Base-by-base conservation (phyloP, 2,888 invertebrate species). In the Morinoia aosen region DNA sequence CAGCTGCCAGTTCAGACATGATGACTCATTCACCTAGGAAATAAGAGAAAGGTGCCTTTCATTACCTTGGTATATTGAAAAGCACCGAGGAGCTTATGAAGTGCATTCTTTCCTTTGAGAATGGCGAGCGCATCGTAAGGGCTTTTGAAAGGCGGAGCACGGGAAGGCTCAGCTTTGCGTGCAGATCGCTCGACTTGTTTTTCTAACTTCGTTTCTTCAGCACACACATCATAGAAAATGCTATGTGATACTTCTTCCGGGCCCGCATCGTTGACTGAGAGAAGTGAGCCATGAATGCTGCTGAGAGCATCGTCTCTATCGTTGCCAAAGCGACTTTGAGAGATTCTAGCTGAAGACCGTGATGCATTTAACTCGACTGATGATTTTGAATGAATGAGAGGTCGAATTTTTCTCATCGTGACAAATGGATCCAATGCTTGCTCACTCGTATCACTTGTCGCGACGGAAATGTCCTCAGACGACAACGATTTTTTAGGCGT, bases 101-200 rank as follows among this genome's bases (percentile, higher is more conserved):
- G 57, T 0, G 93, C 93, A 57, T 93, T 93, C 93, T 93, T 93
- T 57, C 48, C 93, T 33, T 48, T 93, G 33, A 48, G 93, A 93
- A 93, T 93, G 40, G 57, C 93, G n/a, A 93, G 48, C 4, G 93
- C 93, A 93, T 93, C 93, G 57, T 93, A 93, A 57, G 93, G 93
- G 57, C 93, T 93, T 57, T 93, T 93, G 57, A 93, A 93, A 93
- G 93, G 93, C 25, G 93, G 57, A 10, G 93, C 90, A 12, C 90
- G 90, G 48, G 90, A 90, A 2, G 14, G 48, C 90, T 90, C 90
- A 11, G 90, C 40, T 10, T 90, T 8, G 40, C 39, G 40, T 48
- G 12, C 90, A 39, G 90, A 90, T 90, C 90, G 39, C 16, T 33
- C 76, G 39, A 90, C 14, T 39, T 39, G 40, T 90, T 90, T 90